phyloP scores from a whole-genome alignment of 2,113 vertebrate genomes.

The Telmatochromis sp. region DNA sequence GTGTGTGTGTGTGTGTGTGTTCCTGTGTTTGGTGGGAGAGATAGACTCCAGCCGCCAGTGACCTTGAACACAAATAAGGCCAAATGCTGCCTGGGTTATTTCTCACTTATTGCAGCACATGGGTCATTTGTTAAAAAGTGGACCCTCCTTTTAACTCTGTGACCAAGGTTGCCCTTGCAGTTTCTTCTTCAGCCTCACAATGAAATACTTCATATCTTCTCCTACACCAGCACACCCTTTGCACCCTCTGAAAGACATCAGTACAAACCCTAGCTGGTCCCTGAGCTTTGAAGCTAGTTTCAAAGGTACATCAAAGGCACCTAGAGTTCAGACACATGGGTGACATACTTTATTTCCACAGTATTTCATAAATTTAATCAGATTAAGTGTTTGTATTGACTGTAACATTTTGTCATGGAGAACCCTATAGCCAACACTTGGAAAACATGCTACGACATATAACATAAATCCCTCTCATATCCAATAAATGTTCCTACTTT shows the following conservation, averaged over 20 bases:
- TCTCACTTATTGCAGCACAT: constrained; percentile 19
- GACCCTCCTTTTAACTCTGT: constrained; percentile 35
- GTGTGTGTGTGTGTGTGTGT: not conserved
- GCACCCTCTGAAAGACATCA: constrained; percentile 28
- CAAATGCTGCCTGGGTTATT: constrained; percentile 14
- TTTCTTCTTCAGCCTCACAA: not conserved
- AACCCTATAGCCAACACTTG: not conserved
- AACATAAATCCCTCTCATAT: not conserved
- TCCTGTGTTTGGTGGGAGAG: not conserved
- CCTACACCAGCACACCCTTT: not conserved
- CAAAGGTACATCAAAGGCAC: constrained; percentile 57
- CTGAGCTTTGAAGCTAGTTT: constrained; percentile 62
- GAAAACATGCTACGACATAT: not conserved
- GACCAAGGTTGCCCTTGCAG: not conserved
- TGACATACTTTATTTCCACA: not conserved
- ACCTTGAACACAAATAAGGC: constrained; percentile 35
- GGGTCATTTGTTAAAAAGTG: constrained; percentile 37
- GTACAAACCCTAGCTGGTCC: constrained; percentile 15
- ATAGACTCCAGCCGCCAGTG: not conserved
- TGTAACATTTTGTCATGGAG: not conserved
- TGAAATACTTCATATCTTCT: constrained; percentile 20
- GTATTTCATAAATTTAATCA: not conserved
- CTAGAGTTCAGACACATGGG: not conserved
- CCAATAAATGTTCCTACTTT: not conserved
- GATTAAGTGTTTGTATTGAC: not conserved